These are phyloP conservation scores for Huso huso DNA, from an alignment of 2,797 vertebrate species.

Conservation along the genomic window DNA sequence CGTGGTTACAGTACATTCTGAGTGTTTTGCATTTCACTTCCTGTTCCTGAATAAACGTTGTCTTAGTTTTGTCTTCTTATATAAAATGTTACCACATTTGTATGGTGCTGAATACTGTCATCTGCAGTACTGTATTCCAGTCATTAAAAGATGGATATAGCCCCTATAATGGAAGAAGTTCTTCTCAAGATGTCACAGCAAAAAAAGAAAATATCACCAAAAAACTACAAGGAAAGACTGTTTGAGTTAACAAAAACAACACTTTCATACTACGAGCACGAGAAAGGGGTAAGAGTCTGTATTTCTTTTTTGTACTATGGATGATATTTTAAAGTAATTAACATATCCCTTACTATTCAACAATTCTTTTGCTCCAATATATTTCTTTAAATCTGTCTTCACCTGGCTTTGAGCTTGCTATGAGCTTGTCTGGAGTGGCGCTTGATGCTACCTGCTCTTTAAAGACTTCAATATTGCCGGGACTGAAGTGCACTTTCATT, in stretches of 20 bases:
- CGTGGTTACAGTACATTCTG: no score
- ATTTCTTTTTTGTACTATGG: no score
- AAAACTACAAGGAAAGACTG: conserved; percentile 47
- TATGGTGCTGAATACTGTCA: background rate
- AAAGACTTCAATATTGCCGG: no score
- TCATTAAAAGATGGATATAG: conserved; percentile 31
- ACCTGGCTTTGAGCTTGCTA: no score
- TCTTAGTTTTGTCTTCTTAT: background rate
- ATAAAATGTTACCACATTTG: background rate
- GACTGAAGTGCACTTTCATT: no score
- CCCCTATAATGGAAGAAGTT: conserved; percentile 45
- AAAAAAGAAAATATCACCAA: conserved; percentile 51
- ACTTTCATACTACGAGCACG: conserved; percentile 47
- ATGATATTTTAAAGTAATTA: no score
- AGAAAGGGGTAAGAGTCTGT: conserved; percentile 39
- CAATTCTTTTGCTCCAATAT: no score
- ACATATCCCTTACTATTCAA: no score
- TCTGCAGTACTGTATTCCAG: background rate
- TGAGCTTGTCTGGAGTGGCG: no score
- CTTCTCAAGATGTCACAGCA: conserved; percentile 55
- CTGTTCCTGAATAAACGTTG: background rate
- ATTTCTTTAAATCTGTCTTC: no score
- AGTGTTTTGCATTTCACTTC: background rate
- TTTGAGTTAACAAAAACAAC: conserved; percentile 47
- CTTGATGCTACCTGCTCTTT: no score